Percentiles rank a stretch among this genome's conserved stretches.
Evolutionary conservation across 2,888 invertebrate genomes (phyloP).

Genomic region (Rhogogaster chlorosoma): DNA sequence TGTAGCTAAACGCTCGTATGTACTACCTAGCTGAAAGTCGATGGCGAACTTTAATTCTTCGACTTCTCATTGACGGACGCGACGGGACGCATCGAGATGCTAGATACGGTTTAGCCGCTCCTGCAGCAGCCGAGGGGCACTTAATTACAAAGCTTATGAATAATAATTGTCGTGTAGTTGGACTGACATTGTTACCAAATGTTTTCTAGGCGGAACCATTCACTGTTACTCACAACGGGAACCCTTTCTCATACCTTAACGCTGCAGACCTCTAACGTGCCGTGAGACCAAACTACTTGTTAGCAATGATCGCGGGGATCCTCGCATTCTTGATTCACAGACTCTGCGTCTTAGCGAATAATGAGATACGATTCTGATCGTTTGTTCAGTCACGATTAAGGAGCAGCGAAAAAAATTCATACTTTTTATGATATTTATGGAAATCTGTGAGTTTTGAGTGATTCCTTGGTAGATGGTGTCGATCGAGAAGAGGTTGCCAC

Average conservation of each 20-base stretch:
- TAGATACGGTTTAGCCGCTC: slow-evolving; percentile 18
- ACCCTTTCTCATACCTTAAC: slow-evolving; percentile 62
- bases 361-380: not conserved
- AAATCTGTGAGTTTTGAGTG: not conserved
- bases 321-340: not conserved
- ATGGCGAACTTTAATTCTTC: slow-evolving; percentile 24
- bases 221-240: slow-evolving; percentile 71
- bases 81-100: slow-evolving; percentile 30
- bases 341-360: not conserved
- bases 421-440: not conserved
- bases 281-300: slow-evolving; percentile 47
- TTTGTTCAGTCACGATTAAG: not conserved
- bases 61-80: slow-evolving; percentile 30
- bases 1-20: slow-evolving; percentile 49
- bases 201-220: slow-evolving; percentile 76
- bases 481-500: slow-evolving; percentile 11
- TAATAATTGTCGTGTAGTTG: slow-evolving; percentile 78
- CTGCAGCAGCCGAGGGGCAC: slow-evolving; percentile 57
- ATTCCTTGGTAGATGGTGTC: not conserved
- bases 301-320: slow-evolving; percentile 4
- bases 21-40: not conserved
- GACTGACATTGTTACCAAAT: slow-evolving; percentile 76
- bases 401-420: not conserved
- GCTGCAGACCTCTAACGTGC: slow-evolving; percentile 7
- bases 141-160: slow-evolving; percentile 77